phyloP scores from a whole-genome alignment of 2,113 vertebrate genomes.

The Struthio camelus region DNA sequence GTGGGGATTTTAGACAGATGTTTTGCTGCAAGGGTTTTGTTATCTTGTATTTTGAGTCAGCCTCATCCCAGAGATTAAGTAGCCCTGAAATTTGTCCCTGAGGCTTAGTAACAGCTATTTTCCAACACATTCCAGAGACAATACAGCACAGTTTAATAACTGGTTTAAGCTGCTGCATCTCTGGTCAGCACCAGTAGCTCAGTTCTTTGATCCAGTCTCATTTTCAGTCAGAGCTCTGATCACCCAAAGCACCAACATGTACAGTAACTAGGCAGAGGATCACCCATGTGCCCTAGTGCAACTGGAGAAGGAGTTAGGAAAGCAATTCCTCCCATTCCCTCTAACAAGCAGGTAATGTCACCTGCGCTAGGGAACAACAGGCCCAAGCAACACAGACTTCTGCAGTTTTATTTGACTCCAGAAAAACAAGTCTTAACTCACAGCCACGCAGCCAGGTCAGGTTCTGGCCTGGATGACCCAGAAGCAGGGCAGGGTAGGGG shows the following conservation, averaged over 20 bases:
- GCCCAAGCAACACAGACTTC: rapidly evolving
- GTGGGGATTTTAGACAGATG: not conserved
- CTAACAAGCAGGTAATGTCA: rapidly evolving
- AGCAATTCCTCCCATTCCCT: not conserved
- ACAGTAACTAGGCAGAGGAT: not conserved
- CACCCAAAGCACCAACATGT: not conserved
- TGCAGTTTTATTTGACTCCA: not conserved
- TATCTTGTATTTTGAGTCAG: constrained; percentile 9
- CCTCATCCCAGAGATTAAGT: not conserved
- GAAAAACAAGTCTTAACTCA: not conserved
- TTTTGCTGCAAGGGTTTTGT: not conserved
- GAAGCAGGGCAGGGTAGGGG: not conserved
- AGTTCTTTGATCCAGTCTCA: not conserved
- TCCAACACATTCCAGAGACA: not conserved
- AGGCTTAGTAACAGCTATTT: not conserved
- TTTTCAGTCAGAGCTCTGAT: not conserved
- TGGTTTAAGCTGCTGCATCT: not conserved
- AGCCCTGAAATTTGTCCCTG: constrained; percentile 50
- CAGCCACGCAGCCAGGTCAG: rapidly evolving
- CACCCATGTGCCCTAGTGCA: not conserved
- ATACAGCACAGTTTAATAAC: not conserved
- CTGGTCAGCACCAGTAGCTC: not conserved
- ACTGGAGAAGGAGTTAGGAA: not conserved
- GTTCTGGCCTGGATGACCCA: rapidly evolving
- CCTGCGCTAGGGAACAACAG: not conserved